phyloP scores from a whole-genome alignment of 2,888 invertebrate species.

The Ectropis crepuscularia region DNA sequence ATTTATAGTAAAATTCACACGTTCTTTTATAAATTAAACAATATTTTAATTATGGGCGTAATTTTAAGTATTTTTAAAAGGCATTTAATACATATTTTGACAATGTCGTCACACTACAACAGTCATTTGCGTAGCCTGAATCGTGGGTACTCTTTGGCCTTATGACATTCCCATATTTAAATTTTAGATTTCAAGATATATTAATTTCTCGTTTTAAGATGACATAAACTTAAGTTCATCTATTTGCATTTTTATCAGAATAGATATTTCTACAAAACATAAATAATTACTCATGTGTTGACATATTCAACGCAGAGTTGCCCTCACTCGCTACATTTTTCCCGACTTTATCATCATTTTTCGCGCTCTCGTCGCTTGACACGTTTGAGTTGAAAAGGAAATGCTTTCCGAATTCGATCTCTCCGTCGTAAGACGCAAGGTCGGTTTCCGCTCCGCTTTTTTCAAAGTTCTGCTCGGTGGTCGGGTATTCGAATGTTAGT shows the following conservation, averaged over 20 bases:
- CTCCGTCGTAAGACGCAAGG: slow-evolving; percentile 51
- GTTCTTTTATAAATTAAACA: slow-evolving; percentile 1
- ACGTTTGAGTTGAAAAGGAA: slow-evolving; percentile 61
- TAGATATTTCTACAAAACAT: no score
- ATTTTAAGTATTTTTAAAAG: no score
- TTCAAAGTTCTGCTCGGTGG: slow-evolving; percentile 50
- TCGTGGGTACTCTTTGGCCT: no score
- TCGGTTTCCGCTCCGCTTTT: slow-evolving; percentile 59
- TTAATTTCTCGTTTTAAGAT: background rate
- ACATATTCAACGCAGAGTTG: slow-evolving; percentile 68
- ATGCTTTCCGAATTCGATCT: slow-evolving; percentile 76
- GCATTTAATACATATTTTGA: no score
- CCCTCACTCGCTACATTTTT: slow-evolving; percentile 50
- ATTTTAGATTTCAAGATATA: background rate
- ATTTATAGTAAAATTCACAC: slow-evolving; percentile 5
- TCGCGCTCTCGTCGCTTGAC: slow-evolving; percentile 67
- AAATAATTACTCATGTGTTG: slow-evolving; percentile 60
- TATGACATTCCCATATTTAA: background rate
- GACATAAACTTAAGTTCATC: background rate
- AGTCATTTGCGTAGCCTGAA: no score
- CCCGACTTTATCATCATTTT: slow-evolving; percentile 50
- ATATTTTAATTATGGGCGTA: background rate
- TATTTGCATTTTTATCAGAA: slow-evolving; percentile 3
- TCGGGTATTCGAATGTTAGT: slow-evolving; percentile 51
- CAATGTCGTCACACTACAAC: no score